These are phyloP conservation scores for Eupithecia pulchellata DNA, from an alignment of 2,888 invertebrate genomes.

Conservation along the genomic window DNA sequence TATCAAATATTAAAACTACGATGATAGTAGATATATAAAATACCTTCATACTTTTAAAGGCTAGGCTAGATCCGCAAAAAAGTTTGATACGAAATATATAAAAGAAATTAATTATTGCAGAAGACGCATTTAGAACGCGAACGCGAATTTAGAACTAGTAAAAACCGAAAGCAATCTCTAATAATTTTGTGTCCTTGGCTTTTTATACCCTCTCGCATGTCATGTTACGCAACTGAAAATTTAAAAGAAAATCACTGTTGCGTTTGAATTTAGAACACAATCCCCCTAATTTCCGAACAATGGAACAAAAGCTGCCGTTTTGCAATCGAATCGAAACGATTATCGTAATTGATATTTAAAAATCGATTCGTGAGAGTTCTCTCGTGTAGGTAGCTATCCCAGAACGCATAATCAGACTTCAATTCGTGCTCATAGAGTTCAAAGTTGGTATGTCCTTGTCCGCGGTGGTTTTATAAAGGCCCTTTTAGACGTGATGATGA, in stretches of 20 bases:
- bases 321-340: constrained; percentile 59
- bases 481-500: constrained; percentile 64
- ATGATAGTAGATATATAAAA: too few species aligned
- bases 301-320: constrained; percentile 58
- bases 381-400: constrained; percentile 16
- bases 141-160: too few species aligned
- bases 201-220: not conserved
- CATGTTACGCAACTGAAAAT: constrained; percentile 23
- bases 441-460: constrained; percentile 24
- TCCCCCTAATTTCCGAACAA: constrained; percentile 53
- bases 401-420: constrained; percentile 23
- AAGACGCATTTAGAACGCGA: too few species aligned
- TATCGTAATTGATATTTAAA: constrained; percentile 57
- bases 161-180: constrained; percentile 29
- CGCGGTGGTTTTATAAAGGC: constrained; percentile 37
- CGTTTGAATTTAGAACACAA: constrained; percentile 52
- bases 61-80: not conserved
- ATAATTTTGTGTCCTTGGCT: constrained; percentile 17
- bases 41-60: too few species aligned
- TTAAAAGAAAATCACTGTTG: constrained; percentile 33
- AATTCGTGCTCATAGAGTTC: constrained; percentile 6
- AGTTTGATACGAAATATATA: too few species aligned
- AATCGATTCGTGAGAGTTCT: constrained; percentile 45
- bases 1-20: not conserved
- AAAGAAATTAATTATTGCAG: too few species aligned